A percentile compares a stretch with the other conserved stretches of the same genome.
These are phyloP conservation scores for Periparus ater DNA, from an alignment of 2,797 vertebrate species.

Conservation along the genomic window DNA sequence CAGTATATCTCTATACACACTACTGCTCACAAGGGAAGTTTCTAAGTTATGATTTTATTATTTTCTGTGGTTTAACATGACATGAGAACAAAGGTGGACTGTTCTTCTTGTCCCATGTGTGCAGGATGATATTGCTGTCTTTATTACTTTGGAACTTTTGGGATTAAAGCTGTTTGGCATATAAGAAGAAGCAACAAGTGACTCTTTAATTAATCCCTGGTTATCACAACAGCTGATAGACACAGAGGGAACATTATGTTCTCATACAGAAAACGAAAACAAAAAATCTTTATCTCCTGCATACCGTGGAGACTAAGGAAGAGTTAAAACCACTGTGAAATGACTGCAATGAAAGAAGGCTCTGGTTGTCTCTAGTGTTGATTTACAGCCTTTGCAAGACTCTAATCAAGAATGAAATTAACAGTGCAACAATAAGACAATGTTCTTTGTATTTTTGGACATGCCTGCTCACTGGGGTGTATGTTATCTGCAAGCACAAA, in stretches of 20 bases:
- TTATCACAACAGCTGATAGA: constrained; percentile 39
- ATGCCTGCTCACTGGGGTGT: background rate
- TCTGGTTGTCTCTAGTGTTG: background rate
- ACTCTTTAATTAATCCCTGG: constrained; percentile 55
- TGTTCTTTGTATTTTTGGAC: background rate
- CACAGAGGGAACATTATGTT: constrained; percentile 32
- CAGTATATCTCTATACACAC: background rate
- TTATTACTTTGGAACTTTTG: constrained; percentile 58
- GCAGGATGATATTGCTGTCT: background rate
- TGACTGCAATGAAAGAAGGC: background rate
- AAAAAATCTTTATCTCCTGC: background rate
- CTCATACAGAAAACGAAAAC: background rate
- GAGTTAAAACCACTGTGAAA: background rate
- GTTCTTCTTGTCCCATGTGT: background rate
- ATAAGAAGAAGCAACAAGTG: constrained; percentile 29
- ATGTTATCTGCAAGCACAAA: background rate
- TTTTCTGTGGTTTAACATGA: constrained; percentile 39
- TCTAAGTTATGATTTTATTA: constrained; percentile 41
- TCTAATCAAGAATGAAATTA: constrained; percentile 55
- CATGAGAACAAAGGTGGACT: constrained; percentile 32
- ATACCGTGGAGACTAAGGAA: background rate
- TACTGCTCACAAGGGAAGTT: background rate
- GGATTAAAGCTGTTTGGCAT: constrained; percentile 55
- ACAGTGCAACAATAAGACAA: background rate
- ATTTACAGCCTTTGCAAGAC: constrained; percentile 43